A percentile compares a stretch with the other conserved stretches of the same genome.
Conservation (phyloP, 2,797 vertebrate genomes). For the Erethizon dorsatum region DNA sequence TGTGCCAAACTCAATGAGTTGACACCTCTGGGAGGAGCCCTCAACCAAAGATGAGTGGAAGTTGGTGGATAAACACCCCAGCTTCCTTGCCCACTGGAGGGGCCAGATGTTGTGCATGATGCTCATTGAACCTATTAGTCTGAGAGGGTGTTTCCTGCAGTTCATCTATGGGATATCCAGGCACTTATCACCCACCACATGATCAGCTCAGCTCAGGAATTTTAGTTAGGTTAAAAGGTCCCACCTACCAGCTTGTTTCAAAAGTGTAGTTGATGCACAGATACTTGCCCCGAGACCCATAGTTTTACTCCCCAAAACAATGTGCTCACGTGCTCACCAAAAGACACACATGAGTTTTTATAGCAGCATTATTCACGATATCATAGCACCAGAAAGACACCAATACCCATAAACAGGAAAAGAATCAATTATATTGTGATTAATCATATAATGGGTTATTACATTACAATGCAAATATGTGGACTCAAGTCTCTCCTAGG, state of each 20-base stretch:
- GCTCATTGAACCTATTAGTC: neutral
- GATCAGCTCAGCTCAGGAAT: neutral
- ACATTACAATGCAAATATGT: rapidly evolving
- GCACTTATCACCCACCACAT: too few relatives aligned
- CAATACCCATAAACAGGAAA: too few relatives aligned
- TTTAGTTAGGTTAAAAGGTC: neutral
- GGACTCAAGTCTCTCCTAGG: neutral
- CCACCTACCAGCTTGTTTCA: neutral
- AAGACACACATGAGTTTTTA: rapidly evolving
- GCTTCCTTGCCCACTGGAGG: neutral
- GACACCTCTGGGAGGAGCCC: neutral
- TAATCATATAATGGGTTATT: neutral
- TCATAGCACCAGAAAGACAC: neutral
- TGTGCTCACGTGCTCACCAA: too few relatives aligned
- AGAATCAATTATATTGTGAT: neutral
- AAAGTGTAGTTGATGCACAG: rapidly evolving
- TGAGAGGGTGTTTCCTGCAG: neutral
- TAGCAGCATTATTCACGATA: neutral
- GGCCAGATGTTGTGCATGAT: rapidly evolving
- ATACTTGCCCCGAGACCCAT: neutral
- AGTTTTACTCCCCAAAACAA: neutral
- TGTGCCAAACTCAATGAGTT: neutral
- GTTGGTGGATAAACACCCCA: rapidly evolving
- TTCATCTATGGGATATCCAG: neutral
- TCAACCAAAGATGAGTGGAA: neutral